Percentiles rank a stretch among this genome's conserved stretches.
phyloP scores from a whole-genome alignment of 92 coral and sea anemone species.

The Epizoanthus stellaris region DNA sequence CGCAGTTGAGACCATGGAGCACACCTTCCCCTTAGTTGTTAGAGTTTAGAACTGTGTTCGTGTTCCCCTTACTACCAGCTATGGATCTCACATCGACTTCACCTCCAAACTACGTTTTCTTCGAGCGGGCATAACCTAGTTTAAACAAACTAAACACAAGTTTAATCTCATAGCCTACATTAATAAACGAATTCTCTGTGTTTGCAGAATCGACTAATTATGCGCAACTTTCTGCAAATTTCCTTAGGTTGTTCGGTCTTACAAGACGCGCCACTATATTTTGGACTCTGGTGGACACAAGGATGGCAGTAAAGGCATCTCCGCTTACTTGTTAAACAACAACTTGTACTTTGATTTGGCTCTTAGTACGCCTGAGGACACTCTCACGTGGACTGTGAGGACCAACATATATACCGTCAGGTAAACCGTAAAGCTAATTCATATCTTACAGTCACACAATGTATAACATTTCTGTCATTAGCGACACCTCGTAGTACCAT shows the following conservation, averaged over 20 bases:
- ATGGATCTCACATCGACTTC: too few species aligned
- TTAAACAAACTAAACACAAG: too few species aligned
- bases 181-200: not conserved
- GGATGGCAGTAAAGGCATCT: conserved; percentile 81
- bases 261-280: conserved; percentile 90
- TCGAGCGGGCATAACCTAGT: too few species aligned
- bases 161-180: too few species aligned
- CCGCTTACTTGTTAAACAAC: conserved; percentile 91
- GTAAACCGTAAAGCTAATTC: conserved; percentile 34
- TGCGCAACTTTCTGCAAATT: too few species aligned
- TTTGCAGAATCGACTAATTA: not conserved
- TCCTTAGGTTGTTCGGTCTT: conserved; percentile 82
- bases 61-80: too few species aligned
- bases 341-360: conserved; percentile 94
- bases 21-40: too few species aligned
- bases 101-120: too few species aligned
- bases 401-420: conserved; percentile 96
- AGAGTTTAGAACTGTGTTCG: too few species aligned
- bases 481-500: not conserved
- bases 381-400: conserved; percentile 98
- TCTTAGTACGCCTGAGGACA: conserved; percentile 93
- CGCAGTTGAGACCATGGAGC: too few species aligned
- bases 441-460: too few species aligned
- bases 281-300: conserved; percentile 93
- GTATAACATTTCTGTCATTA: not conserved